A percentile compares a stretch with the other conserved stretches of the same genome.
phyloP scores from a whole-genome alignment of 1,140 invertebrate species.

The Bombus polaris region DNA sequence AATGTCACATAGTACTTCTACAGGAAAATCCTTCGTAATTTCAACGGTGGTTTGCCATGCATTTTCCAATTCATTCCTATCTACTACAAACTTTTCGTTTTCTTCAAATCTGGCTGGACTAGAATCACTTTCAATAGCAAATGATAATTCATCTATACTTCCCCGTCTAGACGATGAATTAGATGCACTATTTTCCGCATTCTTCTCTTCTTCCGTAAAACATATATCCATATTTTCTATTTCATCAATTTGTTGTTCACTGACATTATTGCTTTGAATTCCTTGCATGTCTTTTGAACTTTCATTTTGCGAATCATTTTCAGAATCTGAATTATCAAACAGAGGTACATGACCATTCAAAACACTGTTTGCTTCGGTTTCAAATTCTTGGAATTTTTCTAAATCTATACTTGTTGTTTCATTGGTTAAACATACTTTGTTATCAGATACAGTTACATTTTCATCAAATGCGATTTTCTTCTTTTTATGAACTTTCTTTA shows the following conservation, averaged over 20 bases:
- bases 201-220: constrained; percentile 58
- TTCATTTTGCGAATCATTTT: constrained; percentile 72
- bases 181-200: constrained; percentile 60
- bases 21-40: constrained; percentile 82
- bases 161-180: constrained; percentile 68
- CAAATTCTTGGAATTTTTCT: constrained; percentile 80
- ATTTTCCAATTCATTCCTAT: constrained; percentile 85
- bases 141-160: constrained; percentile 76
- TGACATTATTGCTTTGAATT: constrained; percentile 35
- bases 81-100: constrained; percentile 83
- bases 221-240: constrained; percentile 56
- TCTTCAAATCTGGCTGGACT: constrained; percentile 75
- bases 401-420: constrained; percentile 74
- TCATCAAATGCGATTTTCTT: constrained; percentile 79
- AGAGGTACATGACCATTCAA: constrained; percentile 75
- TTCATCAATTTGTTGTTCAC: constrained; percentile 54
- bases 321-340: constrained; percentile 74
- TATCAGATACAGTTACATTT: constrained; percentile 51
- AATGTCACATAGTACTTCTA: constrained; percentile 85
- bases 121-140: constrained; percentile 76
- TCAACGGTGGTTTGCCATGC: constrained; percentile 84
- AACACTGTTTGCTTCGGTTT: constrained; percentile 74
- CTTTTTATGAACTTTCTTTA: constrained; percentile 79
- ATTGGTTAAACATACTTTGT: constrained; percentile 57
- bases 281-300: constrained; percentile 59